These are phyloP conservation scores for Heliconius hermathena DNA, from an alignment of 1,140 invertebrate genomes.

Conservation along the genomic window DNA sequence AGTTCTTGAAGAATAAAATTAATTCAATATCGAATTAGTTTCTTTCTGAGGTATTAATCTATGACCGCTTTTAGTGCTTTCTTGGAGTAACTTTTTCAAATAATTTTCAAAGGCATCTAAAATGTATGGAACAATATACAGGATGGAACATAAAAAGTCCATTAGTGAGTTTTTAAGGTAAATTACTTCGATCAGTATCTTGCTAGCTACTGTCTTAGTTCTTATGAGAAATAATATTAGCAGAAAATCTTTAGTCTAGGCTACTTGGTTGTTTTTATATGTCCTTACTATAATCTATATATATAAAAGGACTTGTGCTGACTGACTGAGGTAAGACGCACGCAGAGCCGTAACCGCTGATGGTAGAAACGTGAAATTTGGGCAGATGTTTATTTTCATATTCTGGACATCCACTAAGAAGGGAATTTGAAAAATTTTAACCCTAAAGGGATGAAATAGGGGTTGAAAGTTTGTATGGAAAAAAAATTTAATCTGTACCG, in stretches of 20 bases:
- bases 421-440: too few species aligned
- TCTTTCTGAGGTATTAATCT: constrained; percentile 32
- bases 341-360: too few species aligned
- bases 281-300: too few species aligned
- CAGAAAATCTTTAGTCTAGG: neutral
- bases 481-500: too few species aligned
- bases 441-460: too few species aligned
- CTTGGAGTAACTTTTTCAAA: neutral
- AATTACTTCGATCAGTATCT: constrained; percentile 13
- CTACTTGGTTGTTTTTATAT: too few species aligned
- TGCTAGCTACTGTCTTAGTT: neutral
- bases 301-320: too few species aligned
- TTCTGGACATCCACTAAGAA: too few species aligned
- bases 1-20: constrained; percentile 16
- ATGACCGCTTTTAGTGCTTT: constrained; percentile 24
- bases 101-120: constrained; percentile 10
- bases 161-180: constrained; percentile 16
- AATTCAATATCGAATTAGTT: constrained; percentile 37
- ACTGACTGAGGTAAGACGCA: too few species aligned
- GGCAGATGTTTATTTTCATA: too few species aligned
- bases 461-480: too few species aligned
- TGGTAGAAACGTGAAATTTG: too few species aligned
- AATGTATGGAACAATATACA: constrained; percentile 10
- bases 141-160: constrained; percentile 16
- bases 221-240: neutral